phyloP scores from a whole-genome alignment of 1,140 invertebrate genomes.

The Apis laboriosa region DNA sequence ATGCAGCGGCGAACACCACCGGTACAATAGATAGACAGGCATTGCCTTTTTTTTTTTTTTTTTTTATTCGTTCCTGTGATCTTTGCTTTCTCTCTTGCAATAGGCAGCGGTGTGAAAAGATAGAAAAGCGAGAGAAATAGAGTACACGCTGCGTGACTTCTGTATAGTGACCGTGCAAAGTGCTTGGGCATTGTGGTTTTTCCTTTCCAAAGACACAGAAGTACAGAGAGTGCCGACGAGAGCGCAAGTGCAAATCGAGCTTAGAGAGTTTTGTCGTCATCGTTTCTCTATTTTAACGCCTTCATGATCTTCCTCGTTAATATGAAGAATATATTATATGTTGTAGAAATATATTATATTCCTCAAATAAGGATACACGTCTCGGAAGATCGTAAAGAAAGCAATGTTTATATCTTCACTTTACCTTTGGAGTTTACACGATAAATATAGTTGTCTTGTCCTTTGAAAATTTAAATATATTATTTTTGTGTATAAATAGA shows the following conservation, averaged over 20 bases:
- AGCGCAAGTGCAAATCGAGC: constrained; percentile 52
- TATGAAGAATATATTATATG: neutral
- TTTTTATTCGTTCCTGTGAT: constrained; percentile 27
- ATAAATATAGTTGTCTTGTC: neutral
- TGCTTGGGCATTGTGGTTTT: constrained; percentile 73
- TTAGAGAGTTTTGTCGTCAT: constrained; percentile 51
- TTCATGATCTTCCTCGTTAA: constrained; percentile 26
- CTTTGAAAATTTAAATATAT: neutral
- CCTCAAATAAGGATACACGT: neutral
- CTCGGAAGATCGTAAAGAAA: constrained; percentile 7
- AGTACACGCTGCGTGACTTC: constrained; percentile 65
- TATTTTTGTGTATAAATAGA: constrained; percentile 5
- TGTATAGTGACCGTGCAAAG: constrained; percentile 75
- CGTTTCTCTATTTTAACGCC: constrained; percentile 28
- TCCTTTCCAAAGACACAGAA: constrained; percentile 23
- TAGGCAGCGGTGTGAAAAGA: constrained; percentile 20
- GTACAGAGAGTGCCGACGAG: constrained; percentile 47
- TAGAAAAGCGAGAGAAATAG: constrained; percentile 25
- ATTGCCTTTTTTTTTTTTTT: neutral
- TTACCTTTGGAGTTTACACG: constrained; percentile 19
- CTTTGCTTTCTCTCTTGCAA: constrained; percentile 52
- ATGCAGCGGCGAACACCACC: constrained; percentile 65
- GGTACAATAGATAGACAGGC: constrained; percentile 25
- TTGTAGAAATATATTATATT: neutral
- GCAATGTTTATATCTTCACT: neutral